Percentiles rank a stretch among this genome's conserved stretches.
These are phyloP conservation scores for Anniella stebbinsi DNA, from an alignment of 2,797 vertebrate species.

Conservation along the genomic window DNA sequence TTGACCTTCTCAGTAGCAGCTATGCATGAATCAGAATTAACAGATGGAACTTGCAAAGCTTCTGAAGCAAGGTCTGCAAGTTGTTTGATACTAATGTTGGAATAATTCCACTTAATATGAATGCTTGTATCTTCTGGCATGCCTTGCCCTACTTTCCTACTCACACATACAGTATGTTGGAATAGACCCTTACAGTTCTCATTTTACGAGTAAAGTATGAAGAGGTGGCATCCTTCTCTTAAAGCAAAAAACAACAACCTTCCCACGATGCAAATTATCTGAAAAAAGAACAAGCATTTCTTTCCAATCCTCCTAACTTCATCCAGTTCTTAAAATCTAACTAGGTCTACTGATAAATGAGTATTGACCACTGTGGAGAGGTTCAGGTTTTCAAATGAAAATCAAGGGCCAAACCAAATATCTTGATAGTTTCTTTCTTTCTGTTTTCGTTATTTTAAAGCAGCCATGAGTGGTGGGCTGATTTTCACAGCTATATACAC, in stretches of 20 bases:
- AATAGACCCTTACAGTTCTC: neutral
- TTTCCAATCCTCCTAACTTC: neutral
- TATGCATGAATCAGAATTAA: neutral
- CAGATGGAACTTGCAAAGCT: neutral
- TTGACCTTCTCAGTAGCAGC: neutral
- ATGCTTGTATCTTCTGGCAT: neutral
- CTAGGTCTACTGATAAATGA: neutral
- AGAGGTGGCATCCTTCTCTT: neutral
- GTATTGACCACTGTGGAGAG: neutral
- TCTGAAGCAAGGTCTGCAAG: neutral
- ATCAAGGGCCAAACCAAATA: neutral
- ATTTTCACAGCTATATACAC: neutral
- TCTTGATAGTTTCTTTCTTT: neutral
- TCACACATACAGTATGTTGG: neutral
- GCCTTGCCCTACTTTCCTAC: neutral
- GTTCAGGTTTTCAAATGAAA: neutral
- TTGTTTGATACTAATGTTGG: neutral
- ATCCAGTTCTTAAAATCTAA: neutral
- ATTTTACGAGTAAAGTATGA: neutral
- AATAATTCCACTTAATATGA: neutral
- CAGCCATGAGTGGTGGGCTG: neutral
- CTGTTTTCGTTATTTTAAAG: neutral
- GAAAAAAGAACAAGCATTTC: neutral
- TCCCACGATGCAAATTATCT: neutral
- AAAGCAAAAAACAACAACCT: neutral